These are phyloP conservation scores for Apteryx owenii DNA, from an alignment of 2,113 vertebrate species.

Conservation along the genomic window DNA sequence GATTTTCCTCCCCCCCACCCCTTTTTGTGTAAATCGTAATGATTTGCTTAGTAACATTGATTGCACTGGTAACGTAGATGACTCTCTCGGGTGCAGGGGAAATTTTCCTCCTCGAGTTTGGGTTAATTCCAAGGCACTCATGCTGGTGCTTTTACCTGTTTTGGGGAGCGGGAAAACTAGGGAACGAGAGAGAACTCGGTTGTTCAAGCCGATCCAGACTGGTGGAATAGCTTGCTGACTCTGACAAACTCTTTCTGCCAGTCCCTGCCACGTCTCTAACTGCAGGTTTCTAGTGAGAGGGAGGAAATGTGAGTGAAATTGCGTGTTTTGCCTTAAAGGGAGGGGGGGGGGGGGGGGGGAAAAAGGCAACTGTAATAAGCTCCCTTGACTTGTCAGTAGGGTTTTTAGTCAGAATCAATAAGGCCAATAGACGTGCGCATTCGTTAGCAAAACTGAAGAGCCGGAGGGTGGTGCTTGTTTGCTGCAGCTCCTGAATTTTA, in stretches of 20 bases:
- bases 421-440: not conserved
- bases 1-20: too few species aligned
- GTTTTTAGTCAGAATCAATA: not conserved
- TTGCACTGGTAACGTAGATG: not conserved
- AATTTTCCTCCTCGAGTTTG: not conserved
- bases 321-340: too few species aligned
- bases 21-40: too few species aligned
- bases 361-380: not conserved
- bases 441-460: not conserved
- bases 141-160: not conserved
- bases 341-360: too few species aligned
- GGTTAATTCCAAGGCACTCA: not conserved
- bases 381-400: not conserved
- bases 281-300: too few species aligned
- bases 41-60: not conserved
- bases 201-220: not conserved
- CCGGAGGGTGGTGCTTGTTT: not conserved
- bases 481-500: not conserved
- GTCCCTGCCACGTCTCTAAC: not conserved
- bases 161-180: not conserved
- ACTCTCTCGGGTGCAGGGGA: too few species aligned
- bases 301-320: not conserved
- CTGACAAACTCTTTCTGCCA: not conserved
- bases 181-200: not conserved
- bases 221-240: not conserved